Percentiles rank a stretch among this genome's conserved stretches.
phyloP scores from a whole-genome alignment of 1,140 invertebrate genomes.

The Rhysida immarginata region DNA sequence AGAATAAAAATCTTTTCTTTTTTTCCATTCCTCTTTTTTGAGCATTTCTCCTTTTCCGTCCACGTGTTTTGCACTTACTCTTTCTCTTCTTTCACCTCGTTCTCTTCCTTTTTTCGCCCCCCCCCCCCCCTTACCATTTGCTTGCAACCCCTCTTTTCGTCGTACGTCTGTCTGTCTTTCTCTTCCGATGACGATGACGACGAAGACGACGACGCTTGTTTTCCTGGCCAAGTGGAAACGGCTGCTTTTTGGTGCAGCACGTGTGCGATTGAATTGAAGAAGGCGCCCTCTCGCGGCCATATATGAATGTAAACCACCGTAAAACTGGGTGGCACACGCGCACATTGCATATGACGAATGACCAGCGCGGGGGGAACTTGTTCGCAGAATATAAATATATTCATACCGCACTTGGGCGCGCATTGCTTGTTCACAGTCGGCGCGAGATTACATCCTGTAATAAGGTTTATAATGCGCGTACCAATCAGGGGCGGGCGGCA shows the following conservation, averaged over 20 bases:
- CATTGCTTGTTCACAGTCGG: conserved; percentile 1
- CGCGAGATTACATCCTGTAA: conserved; percentile 5
- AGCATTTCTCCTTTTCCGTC: too few relatives aligned
- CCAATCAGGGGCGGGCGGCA: neutral
- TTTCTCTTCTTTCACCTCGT: too few relatives aligned
- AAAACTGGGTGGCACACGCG: neutral
- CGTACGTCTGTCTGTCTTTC: too few relatives aligned
- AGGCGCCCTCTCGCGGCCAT: neutral
- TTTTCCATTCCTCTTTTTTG: too few relatives aligned
- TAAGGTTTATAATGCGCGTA: conserved; percentile 6
- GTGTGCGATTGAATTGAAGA: neutral
- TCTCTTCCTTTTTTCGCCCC: too few relatives aligned
- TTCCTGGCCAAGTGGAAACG: neutral
- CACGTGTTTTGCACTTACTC: too few relatives aligned
- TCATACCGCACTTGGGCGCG: conserved; percentile 5
- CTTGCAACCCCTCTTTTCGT: too few relatives aligned
- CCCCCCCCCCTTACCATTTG: too few relatives aligned
- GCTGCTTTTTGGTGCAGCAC: neutral
- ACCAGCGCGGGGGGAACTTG: neutral
- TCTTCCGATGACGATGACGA: too few relatives aligned
- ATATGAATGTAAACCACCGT: too few relatives aligned
- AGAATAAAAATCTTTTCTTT: too few relatives aligned
- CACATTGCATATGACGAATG: neutral
- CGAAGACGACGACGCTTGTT: neutral
- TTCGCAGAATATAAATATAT: conserved; percentile 6